Evolutionary conservation across 2,113 vertebrate species (phyloP).

Genomic region (Charina bottae): DNA sequence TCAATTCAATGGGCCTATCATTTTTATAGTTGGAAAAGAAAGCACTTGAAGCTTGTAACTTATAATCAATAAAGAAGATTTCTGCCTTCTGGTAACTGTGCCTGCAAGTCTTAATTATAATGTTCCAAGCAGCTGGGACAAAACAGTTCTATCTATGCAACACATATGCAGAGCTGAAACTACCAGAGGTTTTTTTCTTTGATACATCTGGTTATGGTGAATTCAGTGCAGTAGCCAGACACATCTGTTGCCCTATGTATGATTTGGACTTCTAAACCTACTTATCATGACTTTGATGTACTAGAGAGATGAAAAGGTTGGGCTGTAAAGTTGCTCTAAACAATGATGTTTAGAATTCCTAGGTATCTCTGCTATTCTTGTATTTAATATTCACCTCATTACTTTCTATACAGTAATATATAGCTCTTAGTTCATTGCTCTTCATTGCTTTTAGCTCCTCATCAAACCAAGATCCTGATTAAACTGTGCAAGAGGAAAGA

Average conservation of each 20-base stretch:
- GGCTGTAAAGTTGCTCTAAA: neutral
- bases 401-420: neutral
- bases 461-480: neutral
- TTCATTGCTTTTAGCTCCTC: neutral
- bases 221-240: no score
- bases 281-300: neutral
- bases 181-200: neutral
- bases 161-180: fast-evolving
- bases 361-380: neutral
- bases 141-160: neutral
- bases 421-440: neutral
- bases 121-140: fast-evolving
- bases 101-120: conserved; percentile 8
- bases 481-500: neutral
- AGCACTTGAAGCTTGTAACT: neutral
- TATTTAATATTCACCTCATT: neutral
- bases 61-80: neutral
- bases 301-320: neutral
- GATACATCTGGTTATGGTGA: neutral
- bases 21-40: neutral
- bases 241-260: neutral
- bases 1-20: conserved; percentile 2
- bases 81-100: neutral
- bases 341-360: neutral
- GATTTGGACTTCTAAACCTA: neutral